Conservation (phyloP, 2,113 vertebrate genomes). For the Tetraodon nigroviridis region DNA sequence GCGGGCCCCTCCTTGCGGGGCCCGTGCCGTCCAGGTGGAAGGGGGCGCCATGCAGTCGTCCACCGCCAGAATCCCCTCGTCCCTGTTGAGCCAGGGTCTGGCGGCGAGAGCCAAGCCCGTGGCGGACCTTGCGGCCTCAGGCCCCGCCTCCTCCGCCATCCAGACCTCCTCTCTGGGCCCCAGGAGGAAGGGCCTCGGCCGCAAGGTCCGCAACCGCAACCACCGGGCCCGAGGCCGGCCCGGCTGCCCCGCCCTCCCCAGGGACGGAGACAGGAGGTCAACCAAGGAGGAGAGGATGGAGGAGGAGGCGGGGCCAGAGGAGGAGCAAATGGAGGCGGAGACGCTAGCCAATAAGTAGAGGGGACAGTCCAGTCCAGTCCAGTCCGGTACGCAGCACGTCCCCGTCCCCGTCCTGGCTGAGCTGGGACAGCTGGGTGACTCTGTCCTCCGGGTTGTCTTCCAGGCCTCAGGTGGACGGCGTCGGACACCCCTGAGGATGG, state of each 20-base stretch:
- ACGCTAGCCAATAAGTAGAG: too few relatives aligned
- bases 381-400: too few relatives aligned
- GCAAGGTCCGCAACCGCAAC: constrained; percentile 40
- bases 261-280: constrained; percentile 25
- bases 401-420: too few relatives aligned
- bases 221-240: constrained; percentile 47
- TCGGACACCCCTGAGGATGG: too few relatives aligned
- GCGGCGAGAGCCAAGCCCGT: constrained; percentile 14
- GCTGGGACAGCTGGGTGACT: too few relatives aligned
- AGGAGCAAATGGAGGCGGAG: constrained; percentile 56
- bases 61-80: constrained; percentile 12
- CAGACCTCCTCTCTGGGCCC: constrained; percentile 27
- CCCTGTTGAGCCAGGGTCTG: neutral
- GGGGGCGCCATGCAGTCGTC: neutral
- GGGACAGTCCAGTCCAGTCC: too few relatives aligned
- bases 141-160: neutral
- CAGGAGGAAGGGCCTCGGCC: constrained; percentile 50
- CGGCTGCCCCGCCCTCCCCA: constrained; percentile 7
- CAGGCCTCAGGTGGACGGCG: too few relatives aligned
- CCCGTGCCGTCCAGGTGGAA: constrained; percentile 4
- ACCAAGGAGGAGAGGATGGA: constrained; percentile 52
- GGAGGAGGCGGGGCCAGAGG: constrained; percentile 34
- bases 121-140: too few relatives aligned
- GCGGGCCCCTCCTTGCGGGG: constrained; percentile 11
- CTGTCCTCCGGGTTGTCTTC: too few relatives aligned